Evolutionary conservation across 2,888 invertebrate species (phyloP), one percentile per base, ranked within the genome.

Genomic region (Dyspetes luteomarginatus): DNA sequence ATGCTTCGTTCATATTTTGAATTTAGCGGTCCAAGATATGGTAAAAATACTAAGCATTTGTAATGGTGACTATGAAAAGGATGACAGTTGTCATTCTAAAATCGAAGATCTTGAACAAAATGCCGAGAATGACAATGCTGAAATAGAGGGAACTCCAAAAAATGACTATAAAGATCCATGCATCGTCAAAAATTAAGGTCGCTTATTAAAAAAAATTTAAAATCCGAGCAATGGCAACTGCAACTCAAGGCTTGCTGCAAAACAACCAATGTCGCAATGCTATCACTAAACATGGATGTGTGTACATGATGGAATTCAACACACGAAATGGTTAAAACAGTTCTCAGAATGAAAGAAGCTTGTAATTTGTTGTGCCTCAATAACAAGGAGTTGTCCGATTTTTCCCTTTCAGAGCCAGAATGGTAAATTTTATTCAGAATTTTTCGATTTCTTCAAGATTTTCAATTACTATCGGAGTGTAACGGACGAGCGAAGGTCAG

Each of bases 291-390:
- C 3, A 36, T 82, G 22, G 80, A 82, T 56, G 55, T 73, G 3
- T 19, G n/a, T 1, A 82, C 77, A 9, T 60, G 79, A 48, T 80
- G 82, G 77, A 80, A 78, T 43, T 65, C 55, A 55, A 80, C 74
- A 15, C 41, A 28, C 26, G 43, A 41, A 28, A 65, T 65, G 55
- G 28, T 56, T 15, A 45, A 19, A 73, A 62, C 48, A 41, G 58
- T 67, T 30, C 26, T 48, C 15, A 65, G 15, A 28, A 28, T 48
- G 48, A 64, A 67, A 4, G 24, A 19, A 22, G 45, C 48, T 22
- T 24, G 52, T 3, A 36, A 41, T n/a, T 52, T 26, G 3, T 15
- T 68, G 7, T 30, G 30, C 7, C 68, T 56, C 43, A 75, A 43
- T 50, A 55, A 65, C 50, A 24, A 7, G 22, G 67, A 75, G 36